phyloP scores from a whole-genome alignment of 2,113 vertebrate genomes.

The Anolis sagrei region DNA sequence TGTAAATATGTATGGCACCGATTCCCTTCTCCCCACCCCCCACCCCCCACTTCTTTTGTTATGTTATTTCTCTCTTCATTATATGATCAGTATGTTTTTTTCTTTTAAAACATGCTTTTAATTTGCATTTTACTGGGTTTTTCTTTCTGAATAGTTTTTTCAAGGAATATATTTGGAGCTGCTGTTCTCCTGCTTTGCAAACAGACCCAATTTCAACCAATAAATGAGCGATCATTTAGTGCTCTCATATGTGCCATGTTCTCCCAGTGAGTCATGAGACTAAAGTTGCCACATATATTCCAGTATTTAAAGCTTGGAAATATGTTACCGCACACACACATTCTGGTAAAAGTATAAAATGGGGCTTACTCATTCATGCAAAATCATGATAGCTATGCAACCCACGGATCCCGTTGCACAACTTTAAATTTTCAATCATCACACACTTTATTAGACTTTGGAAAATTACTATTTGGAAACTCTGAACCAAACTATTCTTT shows the following conservation, averaged over 20 bases:
- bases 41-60: background rate
- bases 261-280: slow-evolving; percentile 50
- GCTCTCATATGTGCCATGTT: background rate
- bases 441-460: slow-evolving; percentile 45
- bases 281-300: slow-evolving; percentile 51
- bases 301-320: slow-evolving; percentile 20
- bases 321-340: slow-evolving; percentile 48
- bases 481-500: slow-evolving; percentile 67
- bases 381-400: slow-evolving; percentile 28
- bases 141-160: background rate
- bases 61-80: background rate
- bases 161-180: background rate
- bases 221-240: slow-evolving; percentile 41
- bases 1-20: background rate
- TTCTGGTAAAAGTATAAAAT: slow-evolving; percentile 24
- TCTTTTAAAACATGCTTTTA: background rate
- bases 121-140: background rate
- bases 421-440: slow-evolving; percentile 34
- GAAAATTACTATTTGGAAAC: slow-evolving; percentile 68
- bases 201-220: slow-evolving; percentile 63
- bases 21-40: background rate
- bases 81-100: background rate
- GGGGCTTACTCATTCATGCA: slow-evolving; percentile 47
- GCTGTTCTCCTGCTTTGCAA: slow-evolving; percentile 42
- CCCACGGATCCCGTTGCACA: slow-evolving; percentile 51